These are phyloP conservation scores for Euproctis similis DNA, from an alignment of 2,888 invertebrate genomes.

Conservation along the genomic window DNA sequence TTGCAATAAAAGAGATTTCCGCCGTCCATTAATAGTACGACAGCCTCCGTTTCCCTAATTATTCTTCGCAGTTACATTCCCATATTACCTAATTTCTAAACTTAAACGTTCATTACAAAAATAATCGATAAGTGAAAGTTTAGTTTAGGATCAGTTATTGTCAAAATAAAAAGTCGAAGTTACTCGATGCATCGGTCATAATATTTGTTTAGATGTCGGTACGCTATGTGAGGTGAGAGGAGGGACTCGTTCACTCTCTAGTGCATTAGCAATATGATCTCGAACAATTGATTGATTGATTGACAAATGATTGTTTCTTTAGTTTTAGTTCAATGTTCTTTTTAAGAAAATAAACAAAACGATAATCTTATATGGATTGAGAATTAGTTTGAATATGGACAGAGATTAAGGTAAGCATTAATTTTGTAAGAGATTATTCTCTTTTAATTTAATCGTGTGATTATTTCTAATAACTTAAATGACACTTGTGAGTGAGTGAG, in stretches of 20 bases:
- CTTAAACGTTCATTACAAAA: slow-evolving; percentile 17
- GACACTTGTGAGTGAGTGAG: too few relatives aligned
- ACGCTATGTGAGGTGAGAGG: background rate
- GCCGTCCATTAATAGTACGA: too few relatives aligned
- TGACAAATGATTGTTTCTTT: slow-evolving; percentile 23
- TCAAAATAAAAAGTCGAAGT: slow-evolving; percentile 22
- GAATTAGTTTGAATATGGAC: too few relatives aligned
- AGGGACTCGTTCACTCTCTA: too few relatives aligned
- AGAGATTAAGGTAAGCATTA: too few relatives aligned
- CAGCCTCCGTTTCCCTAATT: too few relatives aligned
- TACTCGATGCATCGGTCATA: slow-evolving; percentile 29
- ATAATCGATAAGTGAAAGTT: slow-evolving; percentile 17
- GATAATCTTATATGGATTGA: too few relatives aligned
- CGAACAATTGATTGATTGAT: slow-evolving; percentile 34
- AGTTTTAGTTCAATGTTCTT: slow-evolving; percentile 23
- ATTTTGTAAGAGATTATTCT: too few relatives aligned
- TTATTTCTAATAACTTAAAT: too few relatives aligned
- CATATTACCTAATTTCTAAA: slow-evolving; percentile 10
- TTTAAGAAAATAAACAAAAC: slow-evolving; percentile 23
- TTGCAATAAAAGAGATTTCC: too few relatives aligned
- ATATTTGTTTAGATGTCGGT: slow-evolving; percentile 27
- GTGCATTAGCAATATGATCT: slow-evolving; percentile 30
- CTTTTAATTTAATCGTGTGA: too few relatives aligned
- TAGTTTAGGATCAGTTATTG: slow-evolving; percentile 17
- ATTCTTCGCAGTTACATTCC: too few relatives aligned